Conservation (phyloP, 2,888 invertebrate species). For the Lithosia quadra region DNA sequence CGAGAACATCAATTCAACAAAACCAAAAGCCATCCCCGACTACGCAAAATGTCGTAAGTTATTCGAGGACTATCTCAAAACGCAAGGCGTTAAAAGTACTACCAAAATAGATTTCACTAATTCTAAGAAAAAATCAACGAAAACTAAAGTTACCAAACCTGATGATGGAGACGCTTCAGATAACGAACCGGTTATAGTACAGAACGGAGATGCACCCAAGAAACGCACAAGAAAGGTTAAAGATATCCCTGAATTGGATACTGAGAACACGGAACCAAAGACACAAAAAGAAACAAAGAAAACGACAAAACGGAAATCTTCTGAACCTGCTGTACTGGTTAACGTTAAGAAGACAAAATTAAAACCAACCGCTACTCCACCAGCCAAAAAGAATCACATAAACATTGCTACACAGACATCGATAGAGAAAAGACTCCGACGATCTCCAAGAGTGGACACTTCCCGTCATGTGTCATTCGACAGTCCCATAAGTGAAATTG, state of each 20-base stretch:
- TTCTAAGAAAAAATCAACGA: slow-evolving; percentile 52
- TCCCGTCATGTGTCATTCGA: slow-evolving; percentile 75
- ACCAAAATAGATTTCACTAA: slow-evolving; percentile 88
- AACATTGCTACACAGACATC: slow-evolving; percentile 82
- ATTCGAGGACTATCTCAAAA: slow-evolving; percentile 89
- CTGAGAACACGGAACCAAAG: slow-evolving; percentile 69
- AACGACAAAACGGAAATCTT: slow-evolving; percentile 66
- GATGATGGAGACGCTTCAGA: slow-evolving; percentile 39
- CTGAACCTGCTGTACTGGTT: slow-evolving; percentile 66
- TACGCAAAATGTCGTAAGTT: slow-evolving; percentile 90
- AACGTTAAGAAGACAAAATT: slow-evolving; percentile 73
- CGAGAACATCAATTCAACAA: slow-evolving; percentile 89
- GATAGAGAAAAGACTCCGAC: slow-evolving; percentile 54
- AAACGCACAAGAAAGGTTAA: slow-evolving; percentile 53
- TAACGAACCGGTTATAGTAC: slow-evolving; percentile 44
- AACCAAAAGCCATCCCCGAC: slow-evolving; percentile 91
- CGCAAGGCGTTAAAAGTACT: slow-evolving; percentile 84
- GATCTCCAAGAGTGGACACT: slow-evolving; percentile 51
- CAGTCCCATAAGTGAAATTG: slow-evolving; percentile 73
- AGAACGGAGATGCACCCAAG: slow-evolving; percentile 46
- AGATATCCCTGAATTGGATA: slow-evolving; percentile 51
- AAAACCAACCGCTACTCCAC: slow-evolving; percentile 74
- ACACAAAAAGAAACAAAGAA: slow-evolving; percentile 50
- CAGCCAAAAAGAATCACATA: slow-evolving; percentile 72
- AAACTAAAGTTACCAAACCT: slow-evolving; percentile 50